Evolutionary conservation across 1,140 invertebrate genomes (phyloP), one percentile per base, ranked within the genome.

Genomic region (Heterodera carotae): DNA sequence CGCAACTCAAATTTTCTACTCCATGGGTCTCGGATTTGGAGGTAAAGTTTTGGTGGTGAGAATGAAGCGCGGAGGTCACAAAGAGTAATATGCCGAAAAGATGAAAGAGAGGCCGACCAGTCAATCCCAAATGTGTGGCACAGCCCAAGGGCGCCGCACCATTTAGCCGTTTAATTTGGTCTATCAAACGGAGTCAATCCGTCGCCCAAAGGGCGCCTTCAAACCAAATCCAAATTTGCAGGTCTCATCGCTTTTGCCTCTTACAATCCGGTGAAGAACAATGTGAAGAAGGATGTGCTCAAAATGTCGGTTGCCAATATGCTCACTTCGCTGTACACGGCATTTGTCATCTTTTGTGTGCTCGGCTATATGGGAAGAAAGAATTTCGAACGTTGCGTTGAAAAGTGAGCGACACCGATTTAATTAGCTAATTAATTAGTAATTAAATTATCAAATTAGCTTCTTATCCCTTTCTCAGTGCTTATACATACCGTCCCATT

Each of bases 1-100:
- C 0, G 95, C 94, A 3, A 96, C 95, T 0, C 96, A 98, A 88
- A 97, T 98, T 82, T 98, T 98, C 89, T 98, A 97, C 88, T 97
- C 94, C 0, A 90, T 98, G 70, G 96, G 96, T 1, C 89, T 97
- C 60, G 95, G 94, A 10, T 98, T 97, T 84, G 96, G 96, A 25
- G 87, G 88, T 69, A 81, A 87, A 22, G 29, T 72, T 72, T 79
- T 76, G n/a, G 27, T 53, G 48, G 6, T 29, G 62, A 15, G 62
- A 66, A 34, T 62, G 59, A 66, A 22, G 62, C 62, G 33, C 27
- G 10, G 18, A 34, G 62, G 62, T 66, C 62, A 10, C 4, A 25
- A 25, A 66, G 27, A 66, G 48, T 15, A 66, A 66, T 27, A 66
- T 66, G 62, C 62, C 62, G 27, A 34, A n/a, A 8, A 2, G 62